Percentiles rank a stretch among this genome's conserved stretches.
Evolutionary conservation across 2,888 invertebrate genomes (phyloP).

Genomic region (Drosophila lacicola): DNA sequence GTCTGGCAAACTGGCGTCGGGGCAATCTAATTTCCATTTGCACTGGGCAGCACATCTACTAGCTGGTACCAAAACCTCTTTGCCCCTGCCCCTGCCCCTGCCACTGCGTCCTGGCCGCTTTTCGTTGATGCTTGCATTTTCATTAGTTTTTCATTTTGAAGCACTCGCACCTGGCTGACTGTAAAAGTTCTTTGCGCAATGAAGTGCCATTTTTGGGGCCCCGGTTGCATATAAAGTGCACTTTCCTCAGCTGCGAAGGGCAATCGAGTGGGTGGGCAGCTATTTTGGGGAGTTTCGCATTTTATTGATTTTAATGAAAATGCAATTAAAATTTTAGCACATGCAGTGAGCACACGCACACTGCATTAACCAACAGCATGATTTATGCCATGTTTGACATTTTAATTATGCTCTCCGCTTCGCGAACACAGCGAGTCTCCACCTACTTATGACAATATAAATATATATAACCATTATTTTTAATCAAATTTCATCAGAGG

Average conservation of each 20-base stretch:
- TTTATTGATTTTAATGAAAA: constrained; percentile 77
- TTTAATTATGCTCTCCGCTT: constrained; percentile 68
- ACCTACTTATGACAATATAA: constrained; percentile 43
- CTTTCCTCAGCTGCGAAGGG: constrained; percentile 6
- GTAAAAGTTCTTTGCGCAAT: constrained; percentile 72
- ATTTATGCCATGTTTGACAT: constrained; percentile 68
- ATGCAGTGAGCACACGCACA: constrained; percentile 26
- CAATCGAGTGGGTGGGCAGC: neutral
- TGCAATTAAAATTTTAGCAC: constrained; percentile 73
- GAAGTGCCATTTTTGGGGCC: constrained; percentile 71
- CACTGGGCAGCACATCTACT: constrained; percentile 27
- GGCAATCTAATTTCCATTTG: constrained; percentile 80
- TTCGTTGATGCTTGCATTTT: constrained; percentile 52
- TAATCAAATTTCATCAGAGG: constrained; percentile 31
- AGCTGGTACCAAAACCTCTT: constrained; percentile 1
- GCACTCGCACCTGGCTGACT: constrained; percentile 60
- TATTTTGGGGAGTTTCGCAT: constrained; percentile 14
- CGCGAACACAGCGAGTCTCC: constrained; percentile 12
- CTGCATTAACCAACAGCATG: constrained; percentile 65
- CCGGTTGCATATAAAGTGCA: constrained; percentile 37
- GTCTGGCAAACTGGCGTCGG: constrained; percentile 58
- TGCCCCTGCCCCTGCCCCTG: neutral
- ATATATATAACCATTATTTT: constrained; percentile 20
- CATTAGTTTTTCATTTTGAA: constrained; percentile 70
- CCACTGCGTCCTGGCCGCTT: neutral